These are phyloP conservation scores for Tetranychus urticae DNA, from an alignment of 1,140 invertebrate species.

Conservation along the genomic window DNA sequence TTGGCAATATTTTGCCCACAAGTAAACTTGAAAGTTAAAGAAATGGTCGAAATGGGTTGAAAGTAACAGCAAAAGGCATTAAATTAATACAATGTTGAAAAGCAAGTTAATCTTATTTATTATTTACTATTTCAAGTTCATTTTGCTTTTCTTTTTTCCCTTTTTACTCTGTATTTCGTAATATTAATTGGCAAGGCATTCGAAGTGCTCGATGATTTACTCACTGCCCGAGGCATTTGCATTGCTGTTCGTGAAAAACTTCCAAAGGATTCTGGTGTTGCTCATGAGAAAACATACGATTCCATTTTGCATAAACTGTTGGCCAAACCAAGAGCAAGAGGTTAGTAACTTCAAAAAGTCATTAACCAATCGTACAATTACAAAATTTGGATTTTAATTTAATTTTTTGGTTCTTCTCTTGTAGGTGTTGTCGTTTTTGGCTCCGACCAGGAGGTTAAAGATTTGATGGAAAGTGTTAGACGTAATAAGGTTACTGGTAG, in stretches of 20 bases:
- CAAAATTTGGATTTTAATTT: neutral
- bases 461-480: constrained; percentile 67
- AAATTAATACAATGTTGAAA: neutral
- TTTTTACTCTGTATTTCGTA: constrained; percentile 13
- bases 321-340: constrained; percentile 58
- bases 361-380: too few relatives aligned
- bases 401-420: neutral
- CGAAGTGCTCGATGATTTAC: constrained; percentile 61
- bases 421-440: constrained; percentile 76
- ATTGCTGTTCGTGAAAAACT: constrained; percentile 80
- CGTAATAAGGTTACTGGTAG: constrained; percentile 60
- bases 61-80: too few relatives aligned
- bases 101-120: too few relatives aligned
- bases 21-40: too few relatives aligned
- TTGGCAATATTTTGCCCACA: neutral
- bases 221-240: constrained; percentile 58
- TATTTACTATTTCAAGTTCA: neutral
- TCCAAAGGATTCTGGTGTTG: constrained; percentile 82
- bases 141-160: neutral
- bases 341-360: constrained; percentile 25
- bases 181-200: constrained; percentile 42
- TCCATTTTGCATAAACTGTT: constrained; percentile 55
- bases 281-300: constrained; percentile 59
- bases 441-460: constrained; percentile 83
- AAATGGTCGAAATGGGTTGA: too few relatives aligned